A percentile compares a stretch with the other conserved stretches of the same genome.
Evolutionary conservation across 92 coral and sea anemone species (phyloP).

Genomic region (Plumapathes pennacea): DNA sequence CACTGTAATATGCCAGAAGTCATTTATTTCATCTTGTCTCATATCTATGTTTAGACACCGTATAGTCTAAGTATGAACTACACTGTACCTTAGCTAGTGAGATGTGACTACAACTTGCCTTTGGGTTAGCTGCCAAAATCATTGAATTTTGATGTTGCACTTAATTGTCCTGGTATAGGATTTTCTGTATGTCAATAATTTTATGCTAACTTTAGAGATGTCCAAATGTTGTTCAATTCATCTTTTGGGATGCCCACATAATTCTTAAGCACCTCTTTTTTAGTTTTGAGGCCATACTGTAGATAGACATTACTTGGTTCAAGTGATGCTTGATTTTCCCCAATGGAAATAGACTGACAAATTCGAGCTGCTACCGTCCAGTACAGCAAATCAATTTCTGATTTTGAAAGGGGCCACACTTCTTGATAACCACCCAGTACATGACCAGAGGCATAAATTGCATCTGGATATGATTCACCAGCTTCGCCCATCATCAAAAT

Average conservation of each 20-base stretch:
- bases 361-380: constrained; percentile 64
- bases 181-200: no score
- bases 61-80: no score
- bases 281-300: not conserved
- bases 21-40: no score
- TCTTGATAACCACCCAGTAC: constrained; percentile 58
- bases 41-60: no score
- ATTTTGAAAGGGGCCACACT: constrained; percentile 12
- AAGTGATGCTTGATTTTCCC: constrained; percentile 19
- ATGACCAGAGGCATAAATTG: constrained; percentile 26
- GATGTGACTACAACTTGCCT: no score
- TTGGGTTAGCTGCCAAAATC: no score
- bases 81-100: no score
- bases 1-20: no score
- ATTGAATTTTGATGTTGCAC: no score
- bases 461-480: constrained; percentile 7
- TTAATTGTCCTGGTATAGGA: no score
- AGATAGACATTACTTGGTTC: constrained; percentile 65
- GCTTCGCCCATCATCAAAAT: constrained; percentile 11
- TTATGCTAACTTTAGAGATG: not conserved
- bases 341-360: constrained; percentile 37
- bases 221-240: constrained; percentile 25
- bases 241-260: constrained; percentile 8
- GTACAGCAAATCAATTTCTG: constrained; percentile 30
- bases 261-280: constrained; percentile 11